Base-by-base conservation (phyloP, 2,113 vertebrate genomes). In the Pollimyrus isidori region DNA sequence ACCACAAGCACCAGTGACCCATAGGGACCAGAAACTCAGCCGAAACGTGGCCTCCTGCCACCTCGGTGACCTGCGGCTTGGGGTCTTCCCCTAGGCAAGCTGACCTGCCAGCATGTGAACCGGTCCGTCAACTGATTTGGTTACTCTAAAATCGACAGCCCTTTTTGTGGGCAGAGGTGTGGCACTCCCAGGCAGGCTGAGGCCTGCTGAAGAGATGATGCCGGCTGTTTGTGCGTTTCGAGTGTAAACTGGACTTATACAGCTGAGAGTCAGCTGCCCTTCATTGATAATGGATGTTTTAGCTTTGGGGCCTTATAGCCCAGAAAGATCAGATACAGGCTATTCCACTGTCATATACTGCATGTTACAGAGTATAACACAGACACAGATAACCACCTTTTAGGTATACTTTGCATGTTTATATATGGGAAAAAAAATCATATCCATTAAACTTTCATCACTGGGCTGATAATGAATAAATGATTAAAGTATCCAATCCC, bases 391-490 rank as follows among this genome's bases (percentile, higher is more conserved):
- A 46, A 7, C 11, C 35, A 39, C 11, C 35, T 48, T 84, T 45
- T n/a, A 84, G 2, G 23, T 46, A 45, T 84, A 84, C 35, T 42
- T 39, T 42, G 30, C 73, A 84, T 84, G 21, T 84, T 48, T 84
- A 84, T 45, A 45, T 7, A 7, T 45, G 42, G 17, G 2, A 45
- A 82, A 35, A 39, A 42, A 45, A 82, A 42, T 19, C 6, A 45
- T 21, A 82, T 21, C 30, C 76, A 82, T 84, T 48, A 84, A 84
- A 84, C 82, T n/a, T 84, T 84, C 82, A 84, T 84, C 45, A 84
- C 23, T 48, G 82, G 45, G 9, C 82, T 84, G 82, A 45, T 84
- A 84, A 84, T 46, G 39, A 84, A 84, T 84, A 84, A 84, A 84
- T 84, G 45, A 84, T 84, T 48, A 84, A 84, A 45, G 42, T 84